Evolutionary conservation across 1,140 invertebrate species (phyloP).

Genomic region (Scylla paramamosain): DNA sequence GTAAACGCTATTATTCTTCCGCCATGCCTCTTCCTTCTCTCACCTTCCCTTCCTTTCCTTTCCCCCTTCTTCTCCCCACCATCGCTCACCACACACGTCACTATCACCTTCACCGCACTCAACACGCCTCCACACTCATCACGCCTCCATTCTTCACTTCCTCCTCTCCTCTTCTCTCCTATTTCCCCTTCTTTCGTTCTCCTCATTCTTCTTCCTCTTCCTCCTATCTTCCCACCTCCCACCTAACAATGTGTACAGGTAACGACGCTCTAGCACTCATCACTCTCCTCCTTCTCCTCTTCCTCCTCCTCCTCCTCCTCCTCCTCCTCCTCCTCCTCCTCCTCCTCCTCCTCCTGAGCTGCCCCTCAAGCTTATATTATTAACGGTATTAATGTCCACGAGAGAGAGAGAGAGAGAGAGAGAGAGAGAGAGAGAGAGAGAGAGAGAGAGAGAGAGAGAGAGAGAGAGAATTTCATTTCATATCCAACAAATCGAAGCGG

Average conservation of each 20-base stretch:
- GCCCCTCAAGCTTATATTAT: neutral
- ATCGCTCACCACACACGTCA: neutral
- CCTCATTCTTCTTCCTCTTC: neutral
- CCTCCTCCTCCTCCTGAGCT: neutral
- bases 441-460: too few relatives aligned
- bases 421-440: too few relatives aligned
- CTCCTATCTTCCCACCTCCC: neutral
- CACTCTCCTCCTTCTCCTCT: neutral
- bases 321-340: neutral
- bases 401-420: too few relatives aligned
- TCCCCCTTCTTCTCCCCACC: too few relatives aligned
- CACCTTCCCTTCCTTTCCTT: too few relatives aligned
- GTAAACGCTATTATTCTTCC: too few relatives aligned
- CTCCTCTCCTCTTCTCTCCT: neutral
- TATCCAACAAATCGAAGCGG: too few relatives aligned
- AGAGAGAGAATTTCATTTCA: too few relatives aligned
- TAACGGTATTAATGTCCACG: too few relatives aligned
- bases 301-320: neutral
- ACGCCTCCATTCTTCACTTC: neutral
- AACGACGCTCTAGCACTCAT: too few relatives aligned
- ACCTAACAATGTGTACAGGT: too few relatives aligned
- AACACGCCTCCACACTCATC: neutral
- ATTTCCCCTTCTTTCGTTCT: neutral
- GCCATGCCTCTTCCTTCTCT: too few relatives aligned
- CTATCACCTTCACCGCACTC: neutral